Conservation (phyloP, 1,140 invertebrate species). For the Linepithema humile region DNA sequence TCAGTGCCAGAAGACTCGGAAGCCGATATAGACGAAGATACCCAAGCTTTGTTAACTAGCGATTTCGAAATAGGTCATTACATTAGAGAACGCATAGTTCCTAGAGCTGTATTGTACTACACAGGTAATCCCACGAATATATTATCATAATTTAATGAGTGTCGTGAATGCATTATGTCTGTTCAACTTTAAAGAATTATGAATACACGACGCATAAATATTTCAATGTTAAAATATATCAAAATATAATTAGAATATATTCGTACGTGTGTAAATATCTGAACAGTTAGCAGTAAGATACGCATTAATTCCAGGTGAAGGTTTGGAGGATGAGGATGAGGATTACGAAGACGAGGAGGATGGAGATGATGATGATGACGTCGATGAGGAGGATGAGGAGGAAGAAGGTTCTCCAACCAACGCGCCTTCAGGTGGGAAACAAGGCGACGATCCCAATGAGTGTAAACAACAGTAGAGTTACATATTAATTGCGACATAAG, state of each 20-base stretch:
- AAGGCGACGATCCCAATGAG: slow-evolving; percentile 76
- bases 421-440: slow-evolving; percentile 69
- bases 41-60: slow-evolving; percentile 90
- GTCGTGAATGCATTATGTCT: neutral
- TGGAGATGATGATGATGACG: slow-evolving; percentile 81
- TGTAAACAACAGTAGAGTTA: slow-evolving; percentile 84
- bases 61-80: slow-evolving; percentile 99
- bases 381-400: slow-evolving; percentile 81
- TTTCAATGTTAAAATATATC: slow-evolving; percentile 10
- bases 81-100: slow-evolving; percentile 96
- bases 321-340: slow-evolving; percentile 91
- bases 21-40: slow-evolving; percentile 90
- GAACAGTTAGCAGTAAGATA: neutral
- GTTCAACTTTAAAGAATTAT: neutral
- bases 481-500: slow-evolving; percentile 53
- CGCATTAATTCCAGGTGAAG: slow-evolving; percentile 85
- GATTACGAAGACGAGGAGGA: slow-evolving; percentile 89
- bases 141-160: neutral
- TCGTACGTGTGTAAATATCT: neutral
- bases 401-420: slow-evolving; percentile 69
- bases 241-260: neutral
- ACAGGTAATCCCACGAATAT: slow-evolving; percentile 87
- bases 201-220: neutral
- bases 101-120: slow-evolving; percentile 96
- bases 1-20: slow-evolving; percentile 86